Percentiles rank a stretch among this genome's conserved stretches.
phyloP scores from a whole-genome alignment of 2,113 vertebrate species.

The Hoplias malabaricus region DNA sequence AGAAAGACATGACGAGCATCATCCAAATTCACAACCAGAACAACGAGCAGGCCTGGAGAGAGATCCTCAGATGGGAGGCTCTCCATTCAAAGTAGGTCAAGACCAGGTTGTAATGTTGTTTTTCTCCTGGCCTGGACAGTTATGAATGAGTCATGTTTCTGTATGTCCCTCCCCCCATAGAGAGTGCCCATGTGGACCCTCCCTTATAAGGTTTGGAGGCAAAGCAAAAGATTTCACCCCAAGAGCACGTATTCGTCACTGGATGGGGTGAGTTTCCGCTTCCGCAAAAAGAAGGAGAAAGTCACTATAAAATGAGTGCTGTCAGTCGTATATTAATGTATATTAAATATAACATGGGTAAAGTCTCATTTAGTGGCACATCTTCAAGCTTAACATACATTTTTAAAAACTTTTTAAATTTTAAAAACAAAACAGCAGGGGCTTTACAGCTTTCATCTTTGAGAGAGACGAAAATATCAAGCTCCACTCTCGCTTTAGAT shows the following conservation, averaged over 20 bases:
- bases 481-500: no score
- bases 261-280: constrained; percentile 88
- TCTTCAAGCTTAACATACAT: no score
- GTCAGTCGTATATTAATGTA: no score
- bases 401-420: no score
- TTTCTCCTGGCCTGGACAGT: neutral
- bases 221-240: constrained; percentile 87
- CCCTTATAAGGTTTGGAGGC: constrained; percentile 82
- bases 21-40: constrained; percentile 89
- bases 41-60: constrained; percentile 87
- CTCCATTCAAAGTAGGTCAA: constrained; percentile 78
- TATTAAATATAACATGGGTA: no score
- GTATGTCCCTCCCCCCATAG: constrained; percentile 58
- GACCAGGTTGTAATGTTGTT: neutral
- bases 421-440: no score
- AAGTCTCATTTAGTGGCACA: no score
- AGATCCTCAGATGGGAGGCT: constrained; percentile 89
- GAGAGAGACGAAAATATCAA: no score
- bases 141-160: neutral
- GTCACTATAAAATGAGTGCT: no score
- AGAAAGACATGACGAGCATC: constrained; percentile 82
- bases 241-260: constrained; percentile 81
- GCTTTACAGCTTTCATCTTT: neutral
- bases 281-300: no score
- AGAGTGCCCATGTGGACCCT: constrained; percentile 84